These are phyloP conservation scores for Sinocyclocheilus grahami DNA, from an alignment of 2,113 vertebrate species.

Conservation along the genomic window DNA sequence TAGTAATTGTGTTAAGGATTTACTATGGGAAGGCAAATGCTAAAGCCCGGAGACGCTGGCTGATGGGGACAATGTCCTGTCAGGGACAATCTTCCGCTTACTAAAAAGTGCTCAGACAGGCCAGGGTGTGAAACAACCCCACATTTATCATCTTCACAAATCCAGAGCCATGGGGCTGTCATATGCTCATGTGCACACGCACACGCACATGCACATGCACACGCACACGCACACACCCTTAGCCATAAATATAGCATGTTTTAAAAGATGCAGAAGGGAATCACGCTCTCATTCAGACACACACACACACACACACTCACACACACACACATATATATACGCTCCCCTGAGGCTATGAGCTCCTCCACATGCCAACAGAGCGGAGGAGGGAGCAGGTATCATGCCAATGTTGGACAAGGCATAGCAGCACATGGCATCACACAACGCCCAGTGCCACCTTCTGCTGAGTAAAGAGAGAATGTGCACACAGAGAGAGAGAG, in stretches of 20 bases:
- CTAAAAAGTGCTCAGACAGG: constrained; percentile 59
- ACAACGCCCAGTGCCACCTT: constrained; percentile 54
- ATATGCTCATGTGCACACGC: constrained; percentile 14
- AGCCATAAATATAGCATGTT: constrained; percentile 33
- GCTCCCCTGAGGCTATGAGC: constrained; percentile 36
- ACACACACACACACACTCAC: not conserved
- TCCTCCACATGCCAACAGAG: constrained; percentile 47
- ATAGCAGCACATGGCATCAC: constrained; percentile 57
- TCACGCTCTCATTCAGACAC: not conserved
- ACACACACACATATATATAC: not conserved
- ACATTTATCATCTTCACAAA: constrained; percentile 57
- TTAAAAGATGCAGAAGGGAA: constrained; percentile 34
- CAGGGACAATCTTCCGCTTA: constrained; percentile 52
- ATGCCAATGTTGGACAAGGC: constrained; percentile 54
- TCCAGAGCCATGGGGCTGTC: constrained; percentile 47
- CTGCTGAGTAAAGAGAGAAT: constrained; percentile 52
- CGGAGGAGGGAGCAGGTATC: constrained; percentile 46
- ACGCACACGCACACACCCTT: not conserved
- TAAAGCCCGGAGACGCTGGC: constrained; percentile 27
- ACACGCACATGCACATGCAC: not conserved
- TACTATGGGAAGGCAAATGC: constrained; percentile 44
- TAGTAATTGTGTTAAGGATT: constrained; percentile 59
- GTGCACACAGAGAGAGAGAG: constrained; percentile 26
- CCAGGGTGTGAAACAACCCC: constrained; percentile 48
- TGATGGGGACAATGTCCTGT: constrained; percentile 49